These are phyloP conservation scores for Sminthurinus aureus DNA, from an alignment of 2,888 invertebrate genomes.

Conservation along the genomic window DNA sequence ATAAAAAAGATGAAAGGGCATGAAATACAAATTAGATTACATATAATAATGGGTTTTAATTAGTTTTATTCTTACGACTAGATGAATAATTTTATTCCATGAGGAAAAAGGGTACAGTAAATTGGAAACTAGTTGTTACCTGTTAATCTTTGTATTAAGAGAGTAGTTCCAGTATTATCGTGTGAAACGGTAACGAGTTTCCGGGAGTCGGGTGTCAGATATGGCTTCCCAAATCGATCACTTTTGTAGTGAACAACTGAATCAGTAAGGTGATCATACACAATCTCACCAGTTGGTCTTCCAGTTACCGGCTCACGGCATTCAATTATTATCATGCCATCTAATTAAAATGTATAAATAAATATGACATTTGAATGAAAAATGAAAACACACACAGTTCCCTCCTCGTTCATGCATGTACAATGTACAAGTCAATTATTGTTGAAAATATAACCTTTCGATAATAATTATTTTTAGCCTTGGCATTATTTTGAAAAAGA, in stretches of 20 bases:
- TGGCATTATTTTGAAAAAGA: not conserved
- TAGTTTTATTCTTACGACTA: not conserved
- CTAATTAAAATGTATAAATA: slow-evolving; percentile 63
- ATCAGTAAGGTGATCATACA: slow-evolving; percentile 77
- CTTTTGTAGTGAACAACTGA: slow-evolving; percentile 68
- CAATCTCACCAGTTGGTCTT: slow-evolving; percentile 72
- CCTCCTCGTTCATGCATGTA: not conserved
- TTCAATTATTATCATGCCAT: slow-evolving; percentile 75
- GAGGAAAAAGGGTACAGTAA: not conserved
- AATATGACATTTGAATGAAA: no score
- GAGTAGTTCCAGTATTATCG: slow-evolving; percentile 68
- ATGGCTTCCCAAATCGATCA: slow-evolving; percentile 71
- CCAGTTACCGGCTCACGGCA: slow-evolving; percentile 74
- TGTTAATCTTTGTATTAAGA: slow-evolving; percentile 72
- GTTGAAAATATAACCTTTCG: no score
- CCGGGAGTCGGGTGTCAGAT: slow-evolving; percentile 75
- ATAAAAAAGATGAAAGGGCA: no score
- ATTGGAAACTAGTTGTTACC: slow-evolving; percentile 63
- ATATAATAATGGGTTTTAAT: not conserved
- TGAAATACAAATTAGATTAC: no score
- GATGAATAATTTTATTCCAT: not conserved
- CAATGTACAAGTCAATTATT: not conserved
- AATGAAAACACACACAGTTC: not conserved
- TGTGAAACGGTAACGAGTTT: slow-evolving; percentile 74
- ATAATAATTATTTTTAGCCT: no score